phyloP scores from a whole-genome alignment of 2,113 vertebrate genomes.

The sheep (Ovis aries) region ARS-UI_Ramb_v3.0 NC_056056.1:50600001-50600500 shows the following conservation, averaged over 20 bases:
- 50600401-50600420: background rate
- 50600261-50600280: background rate
- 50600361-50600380: background rate
- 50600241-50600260: background rate
- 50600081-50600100: background rate
- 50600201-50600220: background rate
- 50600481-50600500: background rate
- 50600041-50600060: background rate
- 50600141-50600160: background rate
- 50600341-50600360: background rate
- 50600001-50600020: background rate
- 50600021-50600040: background rate
- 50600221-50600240: constrained; percentile 3
- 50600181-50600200: background rate
- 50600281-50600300: constrained; percentile 35
- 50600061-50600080: background rate
- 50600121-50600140: background rate
- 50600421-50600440: background rate
- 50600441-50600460: background rate
- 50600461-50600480: background rate
- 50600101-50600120: background rate
- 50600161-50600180: background rate
- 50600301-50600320: background rate
- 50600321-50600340: background rate
- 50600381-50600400: background rate